Conservation (phyloP, 2,113 vertebrate species). For the Gymnobelideus leadbeateri region DNA sequence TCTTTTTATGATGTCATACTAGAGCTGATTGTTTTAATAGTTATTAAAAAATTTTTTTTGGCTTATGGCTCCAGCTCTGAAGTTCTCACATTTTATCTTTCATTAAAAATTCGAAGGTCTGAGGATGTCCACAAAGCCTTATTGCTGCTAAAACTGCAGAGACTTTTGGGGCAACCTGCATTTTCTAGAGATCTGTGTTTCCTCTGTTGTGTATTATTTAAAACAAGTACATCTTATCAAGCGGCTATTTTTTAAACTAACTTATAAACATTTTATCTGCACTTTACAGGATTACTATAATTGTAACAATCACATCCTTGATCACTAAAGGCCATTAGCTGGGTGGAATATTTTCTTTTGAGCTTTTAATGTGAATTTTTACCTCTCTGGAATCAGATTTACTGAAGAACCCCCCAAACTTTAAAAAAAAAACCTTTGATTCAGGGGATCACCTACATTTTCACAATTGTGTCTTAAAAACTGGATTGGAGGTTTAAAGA, state of each 20-base stretch:
- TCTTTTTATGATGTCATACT: not conserved
- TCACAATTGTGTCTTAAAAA: not conserved
- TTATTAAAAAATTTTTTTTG: not conserved
- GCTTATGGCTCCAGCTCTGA: not conserved
- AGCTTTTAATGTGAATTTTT: not conserved
- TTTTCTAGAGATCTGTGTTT: not conserved
- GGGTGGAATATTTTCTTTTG: not conserved
- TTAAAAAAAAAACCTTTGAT: not conserved
- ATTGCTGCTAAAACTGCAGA: not conserved
- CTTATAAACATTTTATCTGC: not conserved
- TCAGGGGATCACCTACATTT: not conserved
- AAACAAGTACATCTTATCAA: not conserved
- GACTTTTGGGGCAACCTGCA: not conserved
- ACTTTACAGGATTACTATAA: not conserved
- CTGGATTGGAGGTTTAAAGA: not conserved
- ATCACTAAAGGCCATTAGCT: not conserved
- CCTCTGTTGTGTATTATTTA: not conserved
- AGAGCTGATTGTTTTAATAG: not conserved
- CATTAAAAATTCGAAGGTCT: not conserved
- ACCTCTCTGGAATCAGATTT: not conserved
- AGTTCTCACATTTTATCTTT: not conserved
- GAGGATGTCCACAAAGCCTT: not conserved
- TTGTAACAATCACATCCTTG: not conserved
- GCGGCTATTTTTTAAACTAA: not conserved
- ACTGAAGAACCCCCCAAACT: not conserved